phyloP scores from a whole-genome alignment of 1,140 invertebrate genomes.

The Aphidius ervi region DNA sequence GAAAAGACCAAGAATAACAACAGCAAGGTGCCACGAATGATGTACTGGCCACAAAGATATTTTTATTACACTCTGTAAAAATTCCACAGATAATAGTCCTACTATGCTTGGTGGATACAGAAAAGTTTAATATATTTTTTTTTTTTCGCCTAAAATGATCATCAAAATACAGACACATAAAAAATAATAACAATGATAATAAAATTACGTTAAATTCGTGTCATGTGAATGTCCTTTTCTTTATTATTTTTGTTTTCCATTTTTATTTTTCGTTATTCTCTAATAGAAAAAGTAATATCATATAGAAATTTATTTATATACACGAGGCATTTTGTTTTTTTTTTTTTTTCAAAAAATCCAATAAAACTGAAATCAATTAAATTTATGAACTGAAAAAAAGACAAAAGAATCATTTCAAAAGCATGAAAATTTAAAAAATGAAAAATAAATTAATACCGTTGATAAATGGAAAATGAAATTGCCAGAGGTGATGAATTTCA shows the following conservation, averaged over 20 bases:
- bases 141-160: not conserved
- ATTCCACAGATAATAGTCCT: slow-evolving; percentile 45
- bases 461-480: not conserved
- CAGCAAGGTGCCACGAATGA: slow-evolving; percentile 17
- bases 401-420: slow-evolving; percentile 26
- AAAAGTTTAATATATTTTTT: not conserved
- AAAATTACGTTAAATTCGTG: too few species aligned
- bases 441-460: not conserved
- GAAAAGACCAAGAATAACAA: slow-evolving; percentile 12
- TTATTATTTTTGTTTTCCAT: too few species aligned
- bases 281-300: too few species aligned
- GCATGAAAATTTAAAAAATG: not conserved
- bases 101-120: slow-evolving; percentile 4
- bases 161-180: not conserved
- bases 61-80: slow-evolving; percentile 47
- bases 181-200: slow-evolving; percentile 14
- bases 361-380: slow-evolving; percentile 50
- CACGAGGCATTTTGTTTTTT: slow-evolving; percentile 2
- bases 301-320: too few species aligned
- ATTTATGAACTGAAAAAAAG: slow-evolving; percentile 51
- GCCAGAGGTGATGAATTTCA: too few species aligned
- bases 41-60: slow-evolving; percentile 32
- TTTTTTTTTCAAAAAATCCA: slow-evolving; percentile 33
- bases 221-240: too few species aligned
- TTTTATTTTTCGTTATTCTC: too few species aligned